phyloP scores from a whole-genome alignment of 2,888 invertebrate species.

The Drosophila subquinaria region DNA sequence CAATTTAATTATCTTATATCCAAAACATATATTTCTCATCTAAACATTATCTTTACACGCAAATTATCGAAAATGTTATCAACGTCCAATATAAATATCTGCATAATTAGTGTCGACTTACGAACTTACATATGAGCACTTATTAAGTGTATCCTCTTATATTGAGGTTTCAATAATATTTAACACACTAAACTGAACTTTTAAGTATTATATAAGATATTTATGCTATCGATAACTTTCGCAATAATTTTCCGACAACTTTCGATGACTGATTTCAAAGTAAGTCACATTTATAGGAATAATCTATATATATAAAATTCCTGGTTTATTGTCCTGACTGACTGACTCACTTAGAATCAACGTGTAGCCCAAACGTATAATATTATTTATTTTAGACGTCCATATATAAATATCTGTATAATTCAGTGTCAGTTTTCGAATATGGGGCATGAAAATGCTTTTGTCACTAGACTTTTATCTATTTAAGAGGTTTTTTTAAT shows the following conservation, averaged over 20 bases:
- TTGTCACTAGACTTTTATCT: too few species aligned
- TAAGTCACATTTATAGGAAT: not conserved
- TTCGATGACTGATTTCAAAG: not conserved
- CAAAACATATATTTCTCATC: not conserved
- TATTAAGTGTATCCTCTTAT: not conserved
- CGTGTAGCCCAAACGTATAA: too few species aligned
- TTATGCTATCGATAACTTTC: not conserved
- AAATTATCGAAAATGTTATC: not conserved
- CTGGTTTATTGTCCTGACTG: too few species aligned
- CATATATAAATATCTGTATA: too few species aligned
- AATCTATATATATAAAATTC: too few species aligned
- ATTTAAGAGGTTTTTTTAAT: too few species aligned
- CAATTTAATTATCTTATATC: not conserved
- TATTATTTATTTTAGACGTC: too few species aligned
- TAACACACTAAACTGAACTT: not conserved
- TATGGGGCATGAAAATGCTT: too few species aligned
- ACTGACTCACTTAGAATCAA: too few species aligned
- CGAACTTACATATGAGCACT: not conserved
- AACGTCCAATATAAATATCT: not conserved
- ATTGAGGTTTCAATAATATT: not conserved
- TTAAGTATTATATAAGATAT: not conserved
- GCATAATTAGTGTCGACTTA: too few species aligned
- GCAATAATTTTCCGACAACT: not conserved
- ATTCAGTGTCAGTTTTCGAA: too few species aligned
- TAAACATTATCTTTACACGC: not conserved